Conservation (phyloP, 2,113 vertebrate genomes). For the Melanocharis versteri region DNA sequence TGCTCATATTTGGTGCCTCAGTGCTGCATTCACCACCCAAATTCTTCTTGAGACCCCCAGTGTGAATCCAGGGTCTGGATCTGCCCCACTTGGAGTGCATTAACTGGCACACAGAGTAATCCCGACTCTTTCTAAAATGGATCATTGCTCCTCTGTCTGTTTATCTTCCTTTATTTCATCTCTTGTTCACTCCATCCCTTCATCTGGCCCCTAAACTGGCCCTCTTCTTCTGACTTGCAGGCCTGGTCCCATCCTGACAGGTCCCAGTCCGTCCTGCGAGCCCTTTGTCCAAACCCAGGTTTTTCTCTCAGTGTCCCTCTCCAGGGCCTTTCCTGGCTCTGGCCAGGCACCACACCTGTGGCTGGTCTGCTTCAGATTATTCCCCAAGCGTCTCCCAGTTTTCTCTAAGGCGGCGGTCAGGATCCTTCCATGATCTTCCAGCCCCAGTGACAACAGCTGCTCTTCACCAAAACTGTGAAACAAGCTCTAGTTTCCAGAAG, state of each 20-base stretch:
- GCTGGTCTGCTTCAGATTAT: not conserved
- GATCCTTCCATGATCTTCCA: not conserved
- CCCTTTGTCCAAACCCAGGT: not conserved
- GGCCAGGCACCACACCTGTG: accelerated
- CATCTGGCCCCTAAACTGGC: not conserved
- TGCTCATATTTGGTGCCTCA: not conserved
- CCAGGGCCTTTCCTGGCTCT: not conserved
- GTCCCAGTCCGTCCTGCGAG: accelerated
- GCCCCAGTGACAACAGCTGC: not conserved
- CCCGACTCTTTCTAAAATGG: not conserved
- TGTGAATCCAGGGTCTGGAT: not conserved
- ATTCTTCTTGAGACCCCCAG: not conserved
- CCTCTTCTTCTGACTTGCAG: not conserved
- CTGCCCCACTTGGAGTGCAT: accelerated
- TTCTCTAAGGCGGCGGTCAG: not conserved
- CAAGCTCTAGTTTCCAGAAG: not conserved
- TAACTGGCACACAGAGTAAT: not conserved
- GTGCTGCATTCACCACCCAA: not conserved
- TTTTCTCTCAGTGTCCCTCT: not conserved
- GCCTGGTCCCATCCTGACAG: not conserved
- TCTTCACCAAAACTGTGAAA: not conserved
- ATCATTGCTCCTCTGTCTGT: not conserved
- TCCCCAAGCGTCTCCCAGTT: not conserved
- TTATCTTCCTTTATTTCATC: not conserved
- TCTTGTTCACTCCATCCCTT: not conserved